phyloP scores from a whole-genome alignment of 1,140 invertebrate genomes.

The Cyrtorhinus lividipennis region DNA sequence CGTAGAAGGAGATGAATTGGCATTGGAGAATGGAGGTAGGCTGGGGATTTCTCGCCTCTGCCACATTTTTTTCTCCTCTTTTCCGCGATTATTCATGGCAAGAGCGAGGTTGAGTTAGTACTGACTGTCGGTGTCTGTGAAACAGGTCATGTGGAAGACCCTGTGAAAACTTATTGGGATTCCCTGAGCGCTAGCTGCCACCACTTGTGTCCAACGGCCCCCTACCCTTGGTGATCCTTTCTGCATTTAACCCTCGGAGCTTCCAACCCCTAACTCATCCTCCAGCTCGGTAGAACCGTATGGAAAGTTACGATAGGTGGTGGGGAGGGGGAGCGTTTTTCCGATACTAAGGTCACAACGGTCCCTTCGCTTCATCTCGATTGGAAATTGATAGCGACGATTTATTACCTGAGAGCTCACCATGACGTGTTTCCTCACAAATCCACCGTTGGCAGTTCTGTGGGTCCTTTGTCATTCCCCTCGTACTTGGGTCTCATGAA shows the following conservation, averaged over 20 bases:
- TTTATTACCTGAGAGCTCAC: background rate
- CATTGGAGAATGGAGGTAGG: too few species aligned
- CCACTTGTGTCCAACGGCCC: background rate
- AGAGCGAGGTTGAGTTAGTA: background rate
- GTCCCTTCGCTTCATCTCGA: background rate
- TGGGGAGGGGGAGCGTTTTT: background rate
- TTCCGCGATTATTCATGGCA: background rate
- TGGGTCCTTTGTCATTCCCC: too few species aligned
- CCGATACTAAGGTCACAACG: background rate
- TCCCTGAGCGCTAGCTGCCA: background rate
- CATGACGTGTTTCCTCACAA: background rate
- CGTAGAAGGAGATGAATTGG: too few species aligned
- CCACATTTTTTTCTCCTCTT: background rate
- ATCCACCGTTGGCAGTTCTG: too few species aligned
- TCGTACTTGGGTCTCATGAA: too few species aligned
- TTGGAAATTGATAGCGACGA: background rate
- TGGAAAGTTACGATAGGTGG: background rate
- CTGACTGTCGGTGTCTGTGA: background rate
- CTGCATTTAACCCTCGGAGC: background rate
- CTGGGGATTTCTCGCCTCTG: too few species aligned
- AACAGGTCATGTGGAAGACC: background rate
- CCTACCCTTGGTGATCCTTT: background rate
- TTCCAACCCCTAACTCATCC: background rate
- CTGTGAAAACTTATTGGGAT: constrained; percentile 1
- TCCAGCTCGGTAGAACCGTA: background rate